Evolutionary conservation across 2,113 vertebrate species (phyloP).

Genomic region (Phainopepla nitens): DNA sequence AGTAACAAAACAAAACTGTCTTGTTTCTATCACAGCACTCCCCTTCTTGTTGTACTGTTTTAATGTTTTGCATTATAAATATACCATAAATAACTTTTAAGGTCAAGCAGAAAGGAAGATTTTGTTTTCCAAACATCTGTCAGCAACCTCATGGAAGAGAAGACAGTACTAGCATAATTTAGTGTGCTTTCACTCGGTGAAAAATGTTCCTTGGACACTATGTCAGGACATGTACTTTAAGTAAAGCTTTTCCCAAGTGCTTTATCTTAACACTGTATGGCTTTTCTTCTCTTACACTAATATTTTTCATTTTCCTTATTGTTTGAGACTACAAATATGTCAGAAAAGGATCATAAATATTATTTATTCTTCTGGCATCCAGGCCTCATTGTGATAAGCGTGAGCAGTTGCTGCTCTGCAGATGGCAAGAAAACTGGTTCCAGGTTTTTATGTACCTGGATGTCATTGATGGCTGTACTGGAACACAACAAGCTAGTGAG

Average conservation of each 20-base stretch:
- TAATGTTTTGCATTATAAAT: conserved; percentile 35
- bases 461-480: not conserved
- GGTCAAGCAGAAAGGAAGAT: conserved; percentile 62
- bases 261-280: conserved; percentile 19
- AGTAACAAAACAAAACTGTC: not conserved
- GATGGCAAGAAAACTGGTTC: not conserved
- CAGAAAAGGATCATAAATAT: conserved; percentile 5
- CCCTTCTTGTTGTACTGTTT: not conserved
- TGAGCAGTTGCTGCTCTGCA: not conserved
- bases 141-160: conserved; percentile 50
- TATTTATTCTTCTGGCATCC: not conserved
- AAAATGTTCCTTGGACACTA: conserved; percentile 56
- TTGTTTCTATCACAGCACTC: not conserved
- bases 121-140: conserved; percentile 65
- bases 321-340: not conserved
- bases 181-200: conserved; percentile 13
- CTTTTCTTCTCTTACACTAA: conserved; percentile 54
- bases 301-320: conserved; percentile 40
- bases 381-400: not conserved
- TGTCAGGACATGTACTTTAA: conserved; percentile 56
- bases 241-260: conserved; percentile 53
- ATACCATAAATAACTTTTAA: conserved; percentile 54
- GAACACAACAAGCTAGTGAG: not conserved
- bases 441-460: not conserved
- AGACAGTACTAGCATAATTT: conserved; percentile 57